Percentiles rank a stretch among this genome's conserved stretches.
Conservation (phyloP, 1,140 invertebrate genomes). For the Lethrus apterus region DNA sequence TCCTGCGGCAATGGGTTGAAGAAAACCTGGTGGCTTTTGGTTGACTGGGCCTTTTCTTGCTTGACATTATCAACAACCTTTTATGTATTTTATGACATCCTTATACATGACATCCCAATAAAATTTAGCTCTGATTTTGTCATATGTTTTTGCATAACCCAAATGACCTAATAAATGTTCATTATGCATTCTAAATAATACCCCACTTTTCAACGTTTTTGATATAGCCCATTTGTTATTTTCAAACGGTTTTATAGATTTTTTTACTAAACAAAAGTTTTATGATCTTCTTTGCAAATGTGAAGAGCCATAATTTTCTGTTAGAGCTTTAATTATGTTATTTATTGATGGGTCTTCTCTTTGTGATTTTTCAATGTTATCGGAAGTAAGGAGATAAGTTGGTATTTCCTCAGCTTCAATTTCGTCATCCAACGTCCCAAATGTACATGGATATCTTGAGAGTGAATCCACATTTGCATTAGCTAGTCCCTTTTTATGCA, state of each 20-base stretch:
- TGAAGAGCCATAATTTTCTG: neutral
- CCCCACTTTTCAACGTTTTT: too few species aligned
- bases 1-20: conserved; percentile 18
- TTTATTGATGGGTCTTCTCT: neutral
- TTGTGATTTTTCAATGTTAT: neutral
- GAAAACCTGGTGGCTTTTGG: conserved; percentile 16
- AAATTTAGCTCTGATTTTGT: conserved; percentile 22
- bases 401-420: neutral
- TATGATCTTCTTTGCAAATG: too few species aligned
- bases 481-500: neutral
- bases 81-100: conserved; percentile 26
- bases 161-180: neutral
- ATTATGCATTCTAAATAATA: neutral
- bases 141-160: conserved; percentile 7
- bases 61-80: conserved; percentile 26
- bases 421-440: neutral
- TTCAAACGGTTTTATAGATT: too few species aligned
- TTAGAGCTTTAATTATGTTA: neutral
- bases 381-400: neutral
- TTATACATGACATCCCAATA: conserved; percentile 23
- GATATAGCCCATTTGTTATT: too few species aligned
- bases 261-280: too few species aligned
- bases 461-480: neutral
- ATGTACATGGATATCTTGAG: neutral
- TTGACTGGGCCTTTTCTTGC: conserved; percentile 16